A percentile compares a stretch with the other conserved stretches of the same genome.
phyloP scores from a whole-genome alignment of 2,113 vertebrate genomes.

The Neolamprologus variostigma region DNA sequence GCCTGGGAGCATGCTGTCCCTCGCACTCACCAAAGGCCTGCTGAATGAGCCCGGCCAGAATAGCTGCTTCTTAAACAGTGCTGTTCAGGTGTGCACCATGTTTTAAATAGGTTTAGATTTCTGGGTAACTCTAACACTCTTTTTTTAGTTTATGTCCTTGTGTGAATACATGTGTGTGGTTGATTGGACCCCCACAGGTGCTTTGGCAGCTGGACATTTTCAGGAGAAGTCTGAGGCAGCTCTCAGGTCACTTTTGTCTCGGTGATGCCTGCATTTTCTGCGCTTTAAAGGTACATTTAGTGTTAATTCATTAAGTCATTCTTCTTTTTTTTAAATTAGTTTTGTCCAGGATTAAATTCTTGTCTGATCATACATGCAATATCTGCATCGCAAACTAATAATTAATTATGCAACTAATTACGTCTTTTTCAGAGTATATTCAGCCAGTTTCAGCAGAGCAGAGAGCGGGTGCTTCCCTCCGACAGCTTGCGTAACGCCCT shows the following conservation, averaged over 20 bases:
- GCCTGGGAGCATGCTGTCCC: conserved; percentile 90
- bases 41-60: conserved; percentile 96
- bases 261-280: conserved; percentile 97
- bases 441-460: conserved; percentile 92
- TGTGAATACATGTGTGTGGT: neutral
- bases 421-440: conserved; percentile 81
- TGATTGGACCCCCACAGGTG: conserved; percentile 69
- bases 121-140: neutral
- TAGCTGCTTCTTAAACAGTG: conserved; percentile 98
- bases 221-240: conserved; percentile 87
- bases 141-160: neutral
- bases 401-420: neutral
- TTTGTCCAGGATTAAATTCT: neutral
- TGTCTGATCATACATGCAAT: neutral
- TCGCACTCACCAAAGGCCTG: conserved; percentile 93
- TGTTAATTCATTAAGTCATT: neutral
- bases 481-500: conserved; percentile 91
- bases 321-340: accelerated
- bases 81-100: conserved; percentile 84
- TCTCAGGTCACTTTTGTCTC: conserved; percentile 92
- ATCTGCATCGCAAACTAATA: neutral
- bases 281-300: conserved; percentile 80
- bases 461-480: conserved; percentile 89
- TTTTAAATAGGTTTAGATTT: neutral
- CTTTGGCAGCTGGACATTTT: conserved; percentile 98